Evolutionary conservation across 2,888 invertebrate genomes (phyloP), one percentile per base, ranked within the genome.

Genomic region (Drosophila paranaensis): DNA sequence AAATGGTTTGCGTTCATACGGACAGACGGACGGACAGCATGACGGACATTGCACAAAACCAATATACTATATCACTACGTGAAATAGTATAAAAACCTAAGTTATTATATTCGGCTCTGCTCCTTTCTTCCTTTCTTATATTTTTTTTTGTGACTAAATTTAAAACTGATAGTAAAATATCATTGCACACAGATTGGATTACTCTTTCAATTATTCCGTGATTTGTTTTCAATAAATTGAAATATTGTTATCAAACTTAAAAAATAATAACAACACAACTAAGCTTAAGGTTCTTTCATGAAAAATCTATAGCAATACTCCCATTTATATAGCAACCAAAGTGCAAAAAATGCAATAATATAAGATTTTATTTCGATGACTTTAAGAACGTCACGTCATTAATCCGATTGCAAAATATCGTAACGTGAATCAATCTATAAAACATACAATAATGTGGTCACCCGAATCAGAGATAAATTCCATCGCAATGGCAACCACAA

Each of bases 391-490:
- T 60, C 77, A 61, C 64, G 53, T 40, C 37, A 55, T 53, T 60
- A 62, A 65, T 40, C 54, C 9, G 50, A 46, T 57, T 40, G 35
- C 25, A 51, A 63, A 43, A 71, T 25, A 64, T 10, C 9, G 42
- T 14, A 55, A 54, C 14, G 27, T 55, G 74, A 67, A 69, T 69
- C 71, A 46, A 25, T 40, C 16, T 8, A 30, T 20, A 51, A 51
- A 35, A 54, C 45, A 71, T 57, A 54, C 40, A 50, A 90, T 62
- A 82, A 95, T 95, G 95, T 96, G 95, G 95, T 94, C 95, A 91
- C 94, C 95, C 50, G 95, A 95, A 87, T 94, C 95, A 74, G 96
- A 96, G 94, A 97, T 97, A 92, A 97, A 95, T 93, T 96, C 97
- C 89, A 97, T 97, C 92, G 97, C 96, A 92, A 97, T 97, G 97